A percentile compares a stretch with the other conserved stretches of the same genome.
phyloP scores from a whole-genome alignment of 2,888 invertebrate species.

The Bombylius discolor region DNA sequence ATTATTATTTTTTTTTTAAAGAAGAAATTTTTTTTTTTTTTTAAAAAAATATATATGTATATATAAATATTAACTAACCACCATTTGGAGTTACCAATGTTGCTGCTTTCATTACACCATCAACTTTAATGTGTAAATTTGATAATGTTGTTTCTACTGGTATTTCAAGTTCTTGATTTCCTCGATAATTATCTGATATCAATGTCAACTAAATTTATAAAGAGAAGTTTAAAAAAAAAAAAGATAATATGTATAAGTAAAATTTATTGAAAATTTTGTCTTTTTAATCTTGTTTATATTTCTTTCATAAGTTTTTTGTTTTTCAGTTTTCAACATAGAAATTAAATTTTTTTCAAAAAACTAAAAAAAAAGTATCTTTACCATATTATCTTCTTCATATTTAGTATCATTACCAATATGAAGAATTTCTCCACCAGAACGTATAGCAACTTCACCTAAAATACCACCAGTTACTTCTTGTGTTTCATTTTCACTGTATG shows the following conservation, averaged over 20 bases:
- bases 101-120: conserved; percentile 30
- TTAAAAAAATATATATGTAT: neutral
- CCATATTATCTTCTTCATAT: conserved; percentile 32
- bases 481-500: conserved; percentile 33
- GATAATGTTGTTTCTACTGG: conserved; percentile 33
- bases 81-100: conserved; percentile 36
- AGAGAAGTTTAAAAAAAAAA: conserved; percentile 1
- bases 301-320: neutral
- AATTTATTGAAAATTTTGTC: no score
- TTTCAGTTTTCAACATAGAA: no score
- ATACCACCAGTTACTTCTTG: conserved; percentile 31
- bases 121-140: conserved; percentile 33
- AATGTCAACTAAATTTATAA: conserved; percentile 23
- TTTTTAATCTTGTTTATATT: neutral
- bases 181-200: conserved; percentile 28
- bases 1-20: neutral
- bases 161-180: conserved; percentile 30
- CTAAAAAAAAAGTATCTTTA: conserved; percentile 14
- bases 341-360: no score
- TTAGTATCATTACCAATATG: conserved; percentile 31
- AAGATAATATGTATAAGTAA: neutral
- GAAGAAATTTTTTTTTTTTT: neutral
- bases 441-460: conserved; percentile 35
- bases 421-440: conserved; percentile 38
- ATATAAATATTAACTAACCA: conserved; percentile 27